Percentiles rank a stretch among this genome's conserved stretches.
Conservation (phyloP, 2,797 vertebrate genomes). For the Hybognathus amarus region DNA sequence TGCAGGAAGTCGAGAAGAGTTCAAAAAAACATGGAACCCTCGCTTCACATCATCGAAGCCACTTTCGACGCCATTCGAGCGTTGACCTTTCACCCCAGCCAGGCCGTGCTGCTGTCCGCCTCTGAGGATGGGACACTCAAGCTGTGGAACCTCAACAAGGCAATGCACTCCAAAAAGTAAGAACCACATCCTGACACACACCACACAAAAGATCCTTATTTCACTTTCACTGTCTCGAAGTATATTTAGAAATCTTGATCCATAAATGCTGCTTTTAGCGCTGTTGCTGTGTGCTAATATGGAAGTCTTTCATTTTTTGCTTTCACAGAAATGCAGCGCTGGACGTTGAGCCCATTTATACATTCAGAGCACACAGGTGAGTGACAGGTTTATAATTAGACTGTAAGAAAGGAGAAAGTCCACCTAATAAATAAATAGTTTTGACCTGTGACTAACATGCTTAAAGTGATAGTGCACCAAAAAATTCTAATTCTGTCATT, state of each 20-base stretch:
- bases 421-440: background rate
- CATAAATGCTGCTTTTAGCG: background rate
- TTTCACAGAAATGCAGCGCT: conserved; percentile 82
- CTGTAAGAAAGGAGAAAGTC: background rate
- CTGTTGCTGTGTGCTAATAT: background rate
- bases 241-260: background rate
- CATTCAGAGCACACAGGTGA: conserved; percentile 90
- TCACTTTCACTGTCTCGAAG: background rate
- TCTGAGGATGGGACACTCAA: conserved; percentile 91
- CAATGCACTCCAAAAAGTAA: conserved; percentile 89
- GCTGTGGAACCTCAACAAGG: conserved; percentile 93
- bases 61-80: conserved; percentile 90
- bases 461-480: background rate
- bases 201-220: background rate
- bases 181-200: conserved; percentile 17
- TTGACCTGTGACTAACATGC: background rate
- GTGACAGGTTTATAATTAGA: conserved; percentile 38
- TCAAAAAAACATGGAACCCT: conserved; percentile 92
- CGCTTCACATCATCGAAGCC: conserved; percentile 90
- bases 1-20: conserved; percentile 88
- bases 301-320: background rate
- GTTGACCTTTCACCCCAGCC: conserved; percentile 86
- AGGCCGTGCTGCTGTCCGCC: conserved; percentile 86
- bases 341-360: conserved; percentile 91
- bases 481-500: too few relatives aligned